Conservation (phyloP, 2,113 vertebrate species). For the Choloepus hoffmanni region DNA sequence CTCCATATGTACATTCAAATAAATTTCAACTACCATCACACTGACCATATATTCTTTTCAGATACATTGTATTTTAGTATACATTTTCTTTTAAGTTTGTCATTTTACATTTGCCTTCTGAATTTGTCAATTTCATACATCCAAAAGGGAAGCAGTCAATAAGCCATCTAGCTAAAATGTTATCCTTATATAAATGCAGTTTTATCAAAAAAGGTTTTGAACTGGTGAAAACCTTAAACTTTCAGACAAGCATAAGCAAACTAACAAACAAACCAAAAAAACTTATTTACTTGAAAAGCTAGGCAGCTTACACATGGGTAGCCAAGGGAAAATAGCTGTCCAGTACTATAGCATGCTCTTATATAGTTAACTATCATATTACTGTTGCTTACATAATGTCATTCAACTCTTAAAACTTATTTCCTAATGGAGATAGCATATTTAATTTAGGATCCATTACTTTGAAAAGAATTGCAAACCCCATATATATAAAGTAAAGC, state of each 20-base stretch:
- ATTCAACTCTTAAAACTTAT: background rate
- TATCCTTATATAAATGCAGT: background rate
- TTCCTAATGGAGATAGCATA: constrained; percentile 11
- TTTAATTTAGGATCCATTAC: background rate
- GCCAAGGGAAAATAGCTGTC: background rate
- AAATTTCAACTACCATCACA: constrained; percentile 2
- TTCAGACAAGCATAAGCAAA: constrained; percentile 5
- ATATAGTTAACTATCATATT: background rate
- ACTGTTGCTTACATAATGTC: background rate
- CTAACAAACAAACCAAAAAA: background rate
- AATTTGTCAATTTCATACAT: constrained; percentile 39
- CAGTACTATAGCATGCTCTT: background rate
- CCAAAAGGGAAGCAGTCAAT: constrained; percentile 41
- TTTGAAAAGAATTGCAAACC: background rate
- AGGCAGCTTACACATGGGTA: background rate
- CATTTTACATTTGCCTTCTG: constrained; percentile 54
- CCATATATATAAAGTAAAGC: background rate
- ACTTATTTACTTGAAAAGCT: constrained; percentile 20
- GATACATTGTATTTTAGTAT: constrained; percentile 47
- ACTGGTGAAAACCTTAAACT: constrained; percentile 11
- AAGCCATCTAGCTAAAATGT: constrained; percentile 66
- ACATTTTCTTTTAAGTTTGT: constrained; percentile 35
- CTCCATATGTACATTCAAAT: constrained; percentile 46
- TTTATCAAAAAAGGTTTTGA: constrained; percentile 18
- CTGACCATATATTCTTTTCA: constrained; percentile 34